phyloP scores from a whole-genome alignment of 2,113 vertebrate genomes.

The Myxocyprinus asiaticus region DNA sequence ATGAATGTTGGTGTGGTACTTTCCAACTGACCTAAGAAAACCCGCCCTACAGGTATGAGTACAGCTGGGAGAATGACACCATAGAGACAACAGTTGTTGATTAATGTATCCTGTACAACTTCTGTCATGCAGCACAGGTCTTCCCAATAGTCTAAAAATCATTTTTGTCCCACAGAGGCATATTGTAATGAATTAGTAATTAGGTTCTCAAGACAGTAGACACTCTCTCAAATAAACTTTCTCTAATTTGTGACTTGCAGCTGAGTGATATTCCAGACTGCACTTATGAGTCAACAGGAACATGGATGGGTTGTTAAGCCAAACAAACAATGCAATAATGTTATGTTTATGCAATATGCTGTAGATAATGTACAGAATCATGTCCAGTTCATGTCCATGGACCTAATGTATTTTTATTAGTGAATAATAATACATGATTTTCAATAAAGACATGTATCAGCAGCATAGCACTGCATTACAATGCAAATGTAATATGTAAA shows the following conservation, averaged over 20 bases:
- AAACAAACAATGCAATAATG: not conserved
- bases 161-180: not conserved
- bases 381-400: not conserved
- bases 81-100: constrained; percentile 1
- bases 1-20: not conserved
- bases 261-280: not conserved
- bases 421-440: not conserved
- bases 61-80: constrained; percentile 7
- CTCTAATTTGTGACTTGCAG: not conserved
- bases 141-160: not conserved
- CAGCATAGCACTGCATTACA: too few species aligned
- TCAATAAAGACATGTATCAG: not conserved
- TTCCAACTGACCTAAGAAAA: not conserved
- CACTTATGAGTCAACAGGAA: not conserved
- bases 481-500: not conserved
- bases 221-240: not conserved
- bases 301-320: not conserved
- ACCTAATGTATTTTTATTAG: not conserved
- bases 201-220: constrained; percentile 10
- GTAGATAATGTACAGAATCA: constrained; percentile 1
- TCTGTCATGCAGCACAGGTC: not conserved
- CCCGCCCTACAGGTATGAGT: constrained; percentile 5
- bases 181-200: constrained; percentile 9
- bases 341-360: constrained; percentile 7
- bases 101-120: not conserved